Conservation (phyloP, 2,797 vertebrate genomes). For the Babyrousa celebensis region DNA sequence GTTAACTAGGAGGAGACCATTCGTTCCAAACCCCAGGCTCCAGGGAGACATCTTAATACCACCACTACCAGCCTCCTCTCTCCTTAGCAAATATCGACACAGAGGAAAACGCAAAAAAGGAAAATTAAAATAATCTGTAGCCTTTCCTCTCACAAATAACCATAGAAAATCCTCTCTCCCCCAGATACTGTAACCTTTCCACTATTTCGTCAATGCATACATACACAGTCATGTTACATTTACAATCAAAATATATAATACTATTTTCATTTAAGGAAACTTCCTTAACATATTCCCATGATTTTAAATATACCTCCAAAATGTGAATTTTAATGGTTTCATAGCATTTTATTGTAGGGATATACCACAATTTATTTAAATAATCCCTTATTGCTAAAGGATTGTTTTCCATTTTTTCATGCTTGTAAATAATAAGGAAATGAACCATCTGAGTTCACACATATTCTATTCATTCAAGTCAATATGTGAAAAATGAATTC, state of each 20-base stretch:
- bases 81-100: conserved; percentile 42
- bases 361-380: conserved; percentile 56
- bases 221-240: conserved; percentile 21
- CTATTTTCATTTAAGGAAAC: conserved; percentile 6
- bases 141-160: neutral
- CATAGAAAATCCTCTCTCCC: neutral
- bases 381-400: neutral
- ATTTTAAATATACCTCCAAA: conserved; percentile 60
- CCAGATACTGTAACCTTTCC: neutral
- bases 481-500: conserved; percentile 48
- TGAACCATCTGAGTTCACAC: neutral
- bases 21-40: neutral
- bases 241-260: neutral
- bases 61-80: neutral
- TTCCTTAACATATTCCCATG: neutral
- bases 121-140: conserved; percentile 27
- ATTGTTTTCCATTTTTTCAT: conserved; percentile 12
- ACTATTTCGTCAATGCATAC: neutral
- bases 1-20: neutral
- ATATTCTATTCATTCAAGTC: conserved; percentile 17
- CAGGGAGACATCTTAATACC: neutral
- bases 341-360: neutral
- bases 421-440: conserved; percentile 56
- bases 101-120: neutral
- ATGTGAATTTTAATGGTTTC: conserved; percentile 47